Conservation (phyloP, 1,140 invertebrate species). For the Gonatopus flavifemur region DNA sequence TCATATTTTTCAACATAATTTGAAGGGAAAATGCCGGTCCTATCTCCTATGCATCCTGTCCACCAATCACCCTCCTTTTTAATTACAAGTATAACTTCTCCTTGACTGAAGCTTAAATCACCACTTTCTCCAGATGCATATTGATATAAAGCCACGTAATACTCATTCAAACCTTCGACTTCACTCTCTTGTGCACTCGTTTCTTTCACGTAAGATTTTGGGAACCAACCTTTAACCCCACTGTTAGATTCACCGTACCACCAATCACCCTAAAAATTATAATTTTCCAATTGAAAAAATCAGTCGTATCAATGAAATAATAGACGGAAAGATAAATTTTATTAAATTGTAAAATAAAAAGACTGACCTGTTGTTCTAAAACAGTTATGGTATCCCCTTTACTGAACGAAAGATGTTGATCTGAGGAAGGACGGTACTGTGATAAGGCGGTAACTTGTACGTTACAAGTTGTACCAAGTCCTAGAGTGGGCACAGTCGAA, state of each 20-base stretch:
- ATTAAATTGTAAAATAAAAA: neutral
- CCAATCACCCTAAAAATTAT: slow-evolving; percentile 63
- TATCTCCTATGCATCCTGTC: slow-evolving; percentile 86
- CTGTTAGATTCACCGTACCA: slow-evolving; percentile 66
- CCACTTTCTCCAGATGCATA: slow-evolving; percentile 86
- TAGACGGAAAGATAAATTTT: neutral
- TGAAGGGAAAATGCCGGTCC: slow-evolving; percentile 91
- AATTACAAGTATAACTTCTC: slow-evolving; percentile 84
- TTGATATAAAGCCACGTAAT: slow-evolving; percentile 82
- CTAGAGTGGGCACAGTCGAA: slow-evolving; percentile 43
- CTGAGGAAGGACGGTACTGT: slow-evolving; percentile 69
- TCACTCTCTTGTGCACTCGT: slow-evolving; percentile 26
- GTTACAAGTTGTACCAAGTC: slow-evolving; percentile 50
- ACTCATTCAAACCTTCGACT: slow-evolving; percentile 59
- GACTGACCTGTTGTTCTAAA: slow-evolving; percentile 63
- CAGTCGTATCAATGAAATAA: neutral
- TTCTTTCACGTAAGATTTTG: slow-evolving; percentile 70
- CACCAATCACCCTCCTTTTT: slow-evolving; percentile 97
- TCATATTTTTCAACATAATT: slow-evolving; percentile 81
- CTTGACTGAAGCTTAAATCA: slow-evolving; percentile 89
- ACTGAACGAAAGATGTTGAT: slow-evolving; percentile 68
- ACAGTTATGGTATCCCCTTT: slow-evolving; percentile 70
- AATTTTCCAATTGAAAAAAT: neutral
- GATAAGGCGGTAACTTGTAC: slow-evolving; percentile 63
- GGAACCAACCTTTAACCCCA: slow-evolving; percentile 68